Base-by-base conservation (phyloP, 1,140 invertebrate species). In the Forficula auricularia region DNA sequence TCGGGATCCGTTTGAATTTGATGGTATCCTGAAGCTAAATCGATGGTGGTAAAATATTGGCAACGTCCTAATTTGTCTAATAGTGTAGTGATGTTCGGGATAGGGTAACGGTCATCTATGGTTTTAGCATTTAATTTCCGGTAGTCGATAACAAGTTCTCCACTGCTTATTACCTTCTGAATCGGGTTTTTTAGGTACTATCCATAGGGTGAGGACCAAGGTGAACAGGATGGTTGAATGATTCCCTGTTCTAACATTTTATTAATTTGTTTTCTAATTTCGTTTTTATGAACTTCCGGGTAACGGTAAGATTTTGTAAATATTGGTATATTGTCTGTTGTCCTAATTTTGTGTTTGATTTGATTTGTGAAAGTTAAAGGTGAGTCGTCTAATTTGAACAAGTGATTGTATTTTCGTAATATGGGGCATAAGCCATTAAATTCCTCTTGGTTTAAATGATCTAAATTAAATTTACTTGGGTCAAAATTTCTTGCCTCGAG, bases 61-160 rank as follows among this genome's bases (percentile, higher is more conserved):
- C 54, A 52, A 13, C 59, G 58, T 3, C 57, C 57, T n/a, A 72
- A 40, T 20, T 57, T 54, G 46, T 70, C 61, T 38, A 64, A 42
- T 18, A 60, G 60, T 13, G 69, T 63, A 3, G 58, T 54, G 10
- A 72, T 70, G 10, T 61, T 47, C 7, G 70, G 69, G 6, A 75
- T 37, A 0, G 71, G 70, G 51, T 63, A 74, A 32, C 46, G 52
- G 50, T 73, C 67, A 7, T 52, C 54, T 18, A 61, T 49, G 8
- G 57, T 61, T 32, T 52, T 52, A 33, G 59, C 53, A 49, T 65
- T 65, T 31, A 64, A 33, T 45, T 59, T 59, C 34, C 57, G 31
- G 41, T 56, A 65, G 48, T 61, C 62, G 8, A 62, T 50, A 8
- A 61, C 56, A 8, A n/a, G 65, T 35, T 37, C 61, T 45, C 52